Evolutionary conservation across 2,888 invertebrate species (phyloP).

Genomic region (Encarsia formosa): DNA sequence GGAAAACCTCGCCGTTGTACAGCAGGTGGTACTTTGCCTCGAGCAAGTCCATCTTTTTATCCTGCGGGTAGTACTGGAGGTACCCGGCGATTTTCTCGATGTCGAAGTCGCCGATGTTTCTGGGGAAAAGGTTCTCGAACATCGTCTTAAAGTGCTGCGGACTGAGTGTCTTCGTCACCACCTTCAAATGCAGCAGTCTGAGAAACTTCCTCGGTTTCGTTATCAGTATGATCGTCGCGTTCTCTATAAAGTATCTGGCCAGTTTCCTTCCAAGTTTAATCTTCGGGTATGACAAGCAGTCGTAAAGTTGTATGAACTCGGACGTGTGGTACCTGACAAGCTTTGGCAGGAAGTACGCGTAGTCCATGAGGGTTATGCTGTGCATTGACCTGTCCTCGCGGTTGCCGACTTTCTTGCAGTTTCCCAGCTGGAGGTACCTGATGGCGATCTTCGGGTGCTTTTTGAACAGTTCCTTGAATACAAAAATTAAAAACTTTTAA

Average conservation of each 20-base stretch:
- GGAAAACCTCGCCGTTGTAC: background rate
- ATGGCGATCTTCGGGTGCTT: constrained; percentile 38
- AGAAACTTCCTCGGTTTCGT: background rate
- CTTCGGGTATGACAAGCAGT: background rate
- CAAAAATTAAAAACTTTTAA: too few species aligned
- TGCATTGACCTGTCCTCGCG: background rate
- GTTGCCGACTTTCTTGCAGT: background rate
- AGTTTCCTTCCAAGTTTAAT: constrained; percentile 3
- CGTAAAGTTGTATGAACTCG: constrained; percentile 11
- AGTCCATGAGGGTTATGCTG: background rate
- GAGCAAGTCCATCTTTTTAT: background rate
- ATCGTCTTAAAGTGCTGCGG: constrained; percentile 33
- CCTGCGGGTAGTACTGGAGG: constrained; percentile 11
- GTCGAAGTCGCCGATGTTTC: background rate
- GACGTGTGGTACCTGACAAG: constrained; percentile 12
- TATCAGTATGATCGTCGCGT: constrained; percentile 6
- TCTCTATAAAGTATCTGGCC: constrained; percentile 13
- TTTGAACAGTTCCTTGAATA: constrained; percentile 15
- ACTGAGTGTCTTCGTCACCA: constrained; percentile 27
- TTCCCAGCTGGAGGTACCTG: constrained; percentile 36
- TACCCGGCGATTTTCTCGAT: background rate
- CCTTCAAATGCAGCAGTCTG: constrained; percentile 29
- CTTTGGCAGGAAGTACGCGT: constrained; percentile 8
- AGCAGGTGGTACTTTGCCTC: background rate
- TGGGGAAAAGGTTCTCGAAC: constrained; percentile 32